These are phyloP conservation scores for Zeugodacus cucurbitae DNA, from an alignment of 1,140 invertebrate genomes.

Conservation along the genomic window DNA sequence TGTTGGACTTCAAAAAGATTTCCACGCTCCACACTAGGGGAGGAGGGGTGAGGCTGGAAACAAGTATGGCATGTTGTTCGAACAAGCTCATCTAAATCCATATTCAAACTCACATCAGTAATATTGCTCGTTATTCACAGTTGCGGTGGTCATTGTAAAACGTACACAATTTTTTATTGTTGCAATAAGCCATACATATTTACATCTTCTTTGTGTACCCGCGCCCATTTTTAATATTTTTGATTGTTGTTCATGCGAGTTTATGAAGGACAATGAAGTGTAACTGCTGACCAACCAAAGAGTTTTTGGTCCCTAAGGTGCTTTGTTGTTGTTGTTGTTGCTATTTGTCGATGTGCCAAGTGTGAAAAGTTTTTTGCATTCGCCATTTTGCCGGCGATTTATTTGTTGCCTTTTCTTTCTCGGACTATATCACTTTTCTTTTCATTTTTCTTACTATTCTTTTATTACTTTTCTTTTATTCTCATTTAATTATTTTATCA, in stretches of 20 bases:
- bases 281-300: neutral
- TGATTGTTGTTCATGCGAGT: neutral
- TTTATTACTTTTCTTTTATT: too few relatives aligned
- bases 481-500: too few relatives aligned
- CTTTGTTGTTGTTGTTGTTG: neutral
- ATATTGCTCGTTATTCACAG: neutral
- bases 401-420: neutral
- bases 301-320: neutral
- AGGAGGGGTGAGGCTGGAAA: neutral
- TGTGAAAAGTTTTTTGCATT: neutral
- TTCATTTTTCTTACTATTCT: too few relatives aligned
- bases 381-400: neutral
- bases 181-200: neutral
- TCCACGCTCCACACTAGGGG: neutral
- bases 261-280: slow-evolving; percentile 21
- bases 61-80: neutral
- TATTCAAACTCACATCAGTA: neutral
- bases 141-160: neutral
- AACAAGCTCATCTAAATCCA: neutral
- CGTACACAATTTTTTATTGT: neutral
- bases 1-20: slow-evolving; percentile 31
- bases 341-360: neutral
- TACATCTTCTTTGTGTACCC: neutral
- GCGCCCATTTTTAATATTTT: neutral
- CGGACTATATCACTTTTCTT: too few relatives aligned